These are phyloP conservation scores for Parnassius mnemosyne DNA, from an alignment of 2,888 invertebrate species.

Conservation along the genomic window DNA sequence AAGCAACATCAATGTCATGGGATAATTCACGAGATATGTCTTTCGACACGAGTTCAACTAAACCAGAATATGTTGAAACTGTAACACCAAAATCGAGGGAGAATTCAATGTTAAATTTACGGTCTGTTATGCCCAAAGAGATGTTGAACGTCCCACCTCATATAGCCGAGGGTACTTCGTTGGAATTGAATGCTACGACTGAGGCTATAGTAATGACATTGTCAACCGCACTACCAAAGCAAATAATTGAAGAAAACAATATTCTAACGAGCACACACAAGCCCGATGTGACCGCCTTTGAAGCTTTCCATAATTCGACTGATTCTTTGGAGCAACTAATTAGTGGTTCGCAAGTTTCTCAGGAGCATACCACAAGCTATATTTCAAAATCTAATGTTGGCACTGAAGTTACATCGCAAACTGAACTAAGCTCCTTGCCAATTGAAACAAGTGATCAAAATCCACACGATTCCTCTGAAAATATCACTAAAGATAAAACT, in stretches of 20 bases:
- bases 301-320: conserved; percentile 23
- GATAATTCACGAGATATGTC: conserved; percentile 38
- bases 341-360: conserved; percentile 36
- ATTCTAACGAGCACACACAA: conserved; percentile 23
- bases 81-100: conserved; percentile 43
- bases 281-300: conserved; percentile 29
- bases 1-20: conserved; percentile 38
- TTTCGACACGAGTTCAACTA: conserved; percentile 36
- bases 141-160: conserved; percentile 53
- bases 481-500: conserved; percentile 47
- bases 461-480: conserved; percentile 58
- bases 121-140: conserved; percentile 67
- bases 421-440: conserved; percentile 68
- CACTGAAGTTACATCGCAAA: conserved; percentile 65
- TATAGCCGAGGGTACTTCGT: conserved; percentile 49
- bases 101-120: conserved; percentile 58
- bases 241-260: conserved; percentile 22
- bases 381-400: conserved; percentile 52
- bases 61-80: conserved; percentile 36
- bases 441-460: conserved; percentile 73
- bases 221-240: conserved; percentile 12
- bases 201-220: conserved; percentile 34
- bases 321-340: conserved; percentile 29
- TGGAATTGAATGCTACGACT: conserved; percentile 46
- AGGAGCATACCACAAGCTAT: conserved; percentile 49